phyloP scores from a whole-genome alignment of 2,888 invertebrate species.

The Amaurobius ferox region DNA sequence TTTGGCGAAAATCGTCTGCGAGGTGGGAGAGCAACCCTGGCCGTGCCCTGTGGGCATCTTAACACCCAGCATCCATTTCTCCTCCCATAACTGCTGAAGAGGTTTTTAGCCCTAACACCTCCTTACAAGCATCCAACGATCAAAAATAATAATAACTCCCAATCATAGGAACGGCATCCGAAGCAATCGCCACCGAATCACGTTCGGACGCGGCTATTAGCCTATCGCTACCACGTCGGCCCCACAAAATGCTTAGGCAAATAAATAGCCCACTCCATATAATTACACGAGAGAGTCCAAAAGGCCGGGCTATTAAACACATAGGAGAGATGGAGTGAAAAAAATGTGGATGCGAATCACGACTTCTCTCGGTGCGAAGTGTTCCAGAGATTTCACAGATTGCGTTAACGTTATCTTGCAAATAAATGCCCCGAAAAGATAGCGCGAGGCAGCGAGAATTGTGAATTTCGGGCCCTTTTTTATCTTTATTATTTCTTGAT shows the following conservation, averaged over 20 bases:
- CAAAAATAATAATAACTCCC: slow-evolving; percentile 48
- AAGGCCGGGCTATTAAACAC: slow-evolving; percentile 54
- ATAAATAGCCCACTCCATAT: slow-evolving; percentile 67
- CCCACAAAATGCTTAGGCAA: slow-evolving; percentile 67
- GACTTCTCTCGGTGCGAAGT: slow-evolving; percentile 57
- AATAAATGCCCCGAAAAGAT: slow-evolving; percentile 42
- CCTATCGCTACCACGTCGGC: slow-evolving; percentile 49
- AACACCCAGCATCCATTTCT: slow-evolving; percentile 23
- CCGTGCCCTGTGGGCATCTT: slow-evolving; percentile 23
- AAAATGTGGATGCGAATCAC: slow-evolving; percentile 30
- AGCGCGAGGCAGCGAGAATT: background rate
- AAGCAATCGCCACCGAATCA: slow-evolving; percentile 54
- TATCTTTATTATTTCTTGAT: background rate
- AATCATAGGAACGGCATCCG: slow-evolving; percentile 26
- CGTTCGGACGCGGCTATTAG: slow-evolving; percentile 49
- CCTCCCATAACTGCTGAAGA: slow-evolving; percentile 35
- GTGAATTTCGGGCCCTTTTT: background rate
- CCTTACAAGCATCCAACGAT: slow-evolving; percentile 4
- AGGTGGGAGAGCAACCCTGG: slow-evolving; percentile 7
- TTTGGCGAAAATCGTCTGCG: slow-evolving; percentile 22
- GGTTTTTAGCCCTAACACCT: slow-evolving; percentile 55
- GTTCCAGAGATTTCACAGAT: slow-evolving; percentile 30
- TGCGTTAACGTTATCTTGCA: slow-evolving; percentile 63
- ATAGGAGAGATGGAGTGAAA: slow-evolving; percentile 23
- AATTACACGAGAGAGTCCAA: slow-evolving; percentile 60